Base-by-base conservation (phyloP, 2,797 vertebrate genomes). In the Phrynocephalus vlangalii region DNA sequence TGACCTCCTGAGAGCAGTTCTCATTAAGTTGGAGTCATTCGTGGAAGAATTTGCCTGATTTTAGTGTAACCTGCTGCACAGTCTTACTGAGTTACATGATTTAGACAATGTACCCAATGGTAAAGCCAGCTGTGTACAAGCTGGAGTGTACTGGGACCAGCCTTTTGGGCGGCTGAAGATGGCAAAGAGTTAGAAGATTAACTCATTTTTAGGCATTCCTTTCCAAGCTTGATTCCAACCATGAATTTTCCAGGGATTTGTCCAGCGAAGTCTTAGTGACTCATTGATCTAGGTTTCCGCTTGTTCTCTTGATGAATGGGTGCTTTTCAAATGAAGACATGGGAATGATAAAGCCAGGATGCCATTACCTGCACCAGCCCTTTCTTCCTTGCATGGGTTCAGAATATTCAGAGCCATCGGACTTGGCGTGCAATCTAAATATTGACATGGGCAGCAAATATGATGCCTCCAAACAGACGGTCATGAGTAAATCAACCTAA, bases 201-300 rank as follows among this genome's bases (percentile, higher is more conserved):
- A 91, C 93, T 95, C 94, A 95, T 94, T 87, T 44, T 84, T 92
- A 82, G 79, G 92, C 91, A 63, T 92, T 94, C 93, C 89, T 88
- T 22, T 9, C 89, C 87, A 90, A 92, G 89, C 83, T 91, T 93
- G 91, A 91, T 94, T 93, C 93, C 92, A 85, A 93, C 0, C 86
- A 93, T 93, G 94, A 86, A 93, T 95, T 96, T 95, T 96, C 94
- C 94, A 95, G 86, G n/a, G 67, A 82, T 82, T 88, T 91, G 89
- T 96, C 92, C 94, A 95, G 89, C 92, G 94, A 81, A 91, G 94
- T 93, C 91, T 87, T 91, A 93, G 91, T 95, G 91, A 95, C 94
- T 96, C 95, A 95, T 90, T 84, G 88, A 92, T 93, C 38, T 93
- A 94, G 93, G 94, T 93, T 96, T 94, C 91, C 92, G 94, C 89